Conservation (phyloP, 2,797 vertebrate genomes). For the Nothura maculosa region DNA sequence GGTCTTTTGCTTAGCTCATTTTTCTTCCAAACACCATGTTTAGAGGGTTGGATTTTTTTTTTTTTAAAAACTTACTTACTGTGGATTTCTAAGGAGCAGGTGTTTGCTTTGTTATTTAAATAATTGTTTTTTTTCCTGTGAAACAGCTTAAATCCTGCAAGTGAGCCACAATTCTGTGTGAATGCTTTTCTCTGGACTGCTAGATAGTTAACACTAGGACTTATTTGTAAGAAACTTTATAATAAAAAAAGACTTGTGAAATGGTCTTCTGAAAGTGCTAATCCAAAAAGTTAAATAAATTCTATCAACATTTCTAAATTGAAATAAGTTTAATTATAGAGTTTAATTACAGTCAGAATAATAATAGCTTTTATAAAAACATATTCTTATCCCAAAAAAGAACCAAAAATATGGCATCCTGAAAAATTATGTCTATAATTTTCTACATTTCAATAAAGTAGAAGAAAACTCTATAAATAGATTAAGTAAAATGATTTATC, state of each 20-base stretch:
- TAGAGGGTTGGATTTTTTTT: neutral
- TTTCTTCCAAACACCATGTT: neutral
- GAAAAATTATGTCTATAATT: neutral
- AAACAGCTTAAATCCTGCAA: neutral
- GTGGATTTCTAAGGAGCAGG: slow-evolving; percentile 29
- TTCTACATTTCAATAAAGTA: neutral
- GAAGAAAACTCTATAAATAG: neutral
- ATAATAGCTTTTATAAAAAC: neutral
- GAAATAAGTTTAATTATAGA: neutral
- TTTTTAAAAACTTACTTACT: neutral
- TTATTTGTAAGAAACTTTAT: neutral
- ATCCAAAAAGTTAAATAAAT: neutral
- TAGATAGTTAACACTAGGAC: neutral
- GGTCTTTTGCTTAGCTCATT: neutral
- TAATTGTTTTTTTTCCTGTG: slow-evolving; percentile 15
- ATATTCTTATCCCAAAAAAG: neutral
- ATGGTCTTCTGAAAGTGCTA: neutral
- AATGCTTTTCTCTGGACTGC: neutral
- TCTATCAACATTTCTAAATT: neutral
- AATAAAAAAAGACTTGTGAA: neutral
- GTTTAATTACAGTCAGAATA: neutral
- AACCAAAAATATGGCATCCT: neutral
- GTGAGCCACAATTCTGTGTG: neutral
- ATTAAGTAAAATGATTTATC: neutral
- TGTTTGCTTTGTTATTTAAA: slow-evolving; percentile 50